Percentiles rank a stretch among this genome's conserved stretches.
Evolutionary conservation across 2,888 invertebrate species (phyloP).

Genomic region (Diplolepis rosae): DNA sequence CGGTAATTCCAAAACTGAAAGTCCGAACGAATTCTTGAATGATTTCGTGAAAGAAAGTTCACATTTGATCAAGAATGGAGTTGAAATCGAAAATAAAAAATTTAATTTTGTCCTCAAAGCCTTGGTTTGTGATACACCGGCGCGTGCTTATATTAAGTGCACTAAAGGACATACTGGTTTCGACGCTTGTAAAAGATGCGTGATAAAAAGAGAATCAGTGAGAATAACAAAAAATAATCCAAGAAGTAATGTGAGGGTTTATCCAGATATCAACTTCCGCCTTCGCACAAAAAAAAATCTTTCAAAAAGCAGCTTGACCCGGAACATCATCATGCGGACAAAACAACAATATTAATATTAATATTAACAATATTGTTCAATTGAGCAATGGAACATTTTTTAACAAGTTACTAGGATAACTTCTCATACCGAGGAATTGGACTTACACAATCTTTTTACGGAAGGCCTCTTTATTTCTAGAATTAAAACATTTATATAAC

Average conservation of each 20-base stretch:
- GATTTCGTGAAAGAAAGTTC: slow-evolving; percentile 33
- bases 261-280: slow-evolving; percentile 35
- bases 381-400: background rate
- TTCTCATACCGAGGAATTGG: background rate
- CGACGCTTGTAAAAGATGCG: slow-evolving; percentile 45
- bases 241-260: slow-evolving; percentile 6
- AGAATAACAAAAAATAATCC: background rate
- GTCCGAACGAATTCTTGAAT: slow-evolving; percentile 21
- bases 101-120: slow-evolving; percentile 34
- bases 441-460: background rate
- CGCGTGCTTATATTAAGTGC: slow-evolving; percentile 42
- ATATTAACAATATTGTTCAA: background rate
- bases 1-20: slow-evolving; percentile 37
- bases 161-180: slow-evolving; percentile 44
- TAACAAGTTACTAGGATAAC: background rate
- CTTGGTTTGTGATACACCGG: slow-evolving; percentile 44
- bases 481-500: no score
- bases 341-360: no score
- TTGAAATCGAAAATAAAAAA: slow-evolving; percentile 29
- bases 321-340: slow-evolving; percentile 38
- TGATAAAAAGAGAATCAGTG: slow-evolving; percentile 15
- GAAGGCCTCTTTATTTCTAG: no score
- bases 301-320: slow-evolving; percentile 36
- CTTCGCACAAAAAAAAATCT: slow-evolving; percentile 39
- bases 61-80: slow-evolving; percentile 32